These are phyloP conservation scores for Labia minor DNA, from an alignment of 2,888 invertebrate species.

Conservation along the genomic window DNA sequence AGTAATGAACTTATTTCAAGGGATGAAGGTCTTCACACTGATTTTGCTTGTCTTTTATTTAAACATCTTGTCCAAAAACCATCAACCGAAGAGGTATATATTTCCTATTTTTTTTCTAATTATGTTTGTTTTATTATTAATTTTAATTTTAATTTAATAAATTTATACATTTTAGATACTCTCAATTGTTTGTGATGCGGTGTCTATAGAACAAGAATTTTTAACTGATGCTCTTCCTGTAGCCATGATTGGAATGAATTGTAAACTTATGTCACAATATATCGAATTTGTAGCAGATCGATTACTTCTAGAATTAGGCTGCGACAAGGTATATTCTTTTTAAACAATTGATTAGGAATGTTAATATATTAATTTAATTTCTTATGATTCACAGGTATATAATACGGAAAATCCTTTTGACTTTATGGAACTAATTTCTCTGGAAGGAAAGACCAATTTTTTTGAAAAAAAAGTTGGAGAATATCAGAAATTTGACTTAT, in stretches of 20 bases:
- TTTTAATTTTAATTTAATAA: background rate
- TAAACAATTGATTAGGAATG: too few relatives aligned
- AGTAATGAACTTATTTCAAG: conserved; percentile 97
- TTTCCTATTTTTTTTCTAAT: background rate
- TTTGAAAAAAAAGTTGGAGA: conserved; percentile 99
- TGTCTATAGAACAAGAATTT: conserved; percentile 93
- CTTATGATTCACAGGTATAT: conserved; percentile 54
- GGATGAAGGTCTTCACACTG: conserved; percentile 96
- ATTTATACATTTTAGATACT: conserved; percentile 32
- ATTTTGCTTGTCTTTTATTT: conserved; percentile 98
- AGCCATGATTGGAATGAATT: conserved; percentile 95
- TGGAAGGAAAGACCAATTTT: conserved; percentile 99
- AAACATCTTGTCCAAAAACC: conserved; percentile 85
- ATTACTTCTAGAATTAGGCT: conserved; percentile 74
- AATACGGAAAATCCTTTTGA: conserved; percentile 92
- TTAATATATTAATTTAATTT: conserved; percentile 15
- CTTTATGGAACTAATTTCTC: conserved; percentile 96
- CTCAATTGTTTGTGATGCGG: conserved; percentile 83
- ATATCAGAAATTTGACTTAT: conserved; percentile 94
- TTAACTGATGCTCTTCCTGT: conserved; percentile 91
- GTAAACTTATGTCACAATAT: conserved; percentile 86
- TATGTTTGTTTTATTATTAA: too few relatives aligned
- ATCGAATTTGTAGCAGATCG: conserved; percentile 99
- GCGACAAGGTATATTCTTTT: conserved; percentile 56
- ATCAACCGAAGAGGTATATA: conserved; percentile 53